A percentile compares a stretch with the other conserved stretches of the same genome.
Evolutionary conservation across 2,113 vertebrate genomes (phyloP).

Genomic region (Nicator chloris): DNA sequence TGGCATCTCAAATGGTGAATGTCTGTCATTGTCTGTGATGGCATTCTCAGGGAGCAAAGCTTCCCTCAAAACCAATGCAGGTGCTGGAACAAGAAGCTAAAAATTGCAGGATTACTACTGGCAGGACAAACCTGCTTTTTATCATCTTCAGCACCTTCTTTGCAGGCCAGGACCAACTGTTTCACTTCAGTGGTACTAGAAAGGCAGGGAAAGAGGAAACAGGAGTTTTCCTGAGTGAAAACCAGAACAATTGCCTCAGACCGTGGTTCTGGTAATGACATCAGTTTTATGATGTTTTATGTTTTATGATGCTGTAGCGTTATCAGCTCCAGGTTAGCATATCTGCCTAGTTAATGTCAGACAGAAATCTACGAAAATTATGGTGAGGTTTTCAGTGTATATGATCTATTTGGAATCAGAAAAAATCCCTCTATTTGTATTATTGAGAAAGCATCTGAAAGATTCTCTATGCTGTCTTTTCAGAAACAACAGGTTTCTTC

Average conservation of each 20-base stretch:
- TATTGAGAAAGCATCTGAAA: background rate
- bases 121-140: background rate
- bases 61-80: background rate
- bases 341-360: background rate
- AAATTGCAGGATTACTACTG: background rate
- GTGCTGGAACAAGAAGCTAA: background rate
- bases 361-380: background rate
- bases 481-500: background rate
- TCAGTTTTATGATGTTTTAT: background rate
- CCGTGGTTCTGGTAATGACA: rapidly evolving
- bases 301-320: background rate
- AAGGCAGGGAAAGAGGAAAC: background rate
- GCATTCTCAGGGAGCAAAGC: background rate
- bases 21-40: background rate
- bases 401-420: background rate
- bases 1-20: background rate
- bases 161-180: background rate
- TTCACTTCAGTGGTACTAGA: background rate
- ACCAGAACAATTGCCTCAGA: background rate
- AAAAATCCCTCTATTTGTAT: background rate
- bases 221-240: background rate
- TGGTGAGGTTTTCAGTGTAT: background rate
- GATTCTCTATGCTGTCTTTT: background rate
- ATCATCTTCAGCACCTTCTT: background rate
- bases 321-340: background rate